These are phyloP conservation scores for Tyrannus savana DNA, from an alignment of 2,113 vertebrate genomes.

Conservation along the genomic window DNA sequence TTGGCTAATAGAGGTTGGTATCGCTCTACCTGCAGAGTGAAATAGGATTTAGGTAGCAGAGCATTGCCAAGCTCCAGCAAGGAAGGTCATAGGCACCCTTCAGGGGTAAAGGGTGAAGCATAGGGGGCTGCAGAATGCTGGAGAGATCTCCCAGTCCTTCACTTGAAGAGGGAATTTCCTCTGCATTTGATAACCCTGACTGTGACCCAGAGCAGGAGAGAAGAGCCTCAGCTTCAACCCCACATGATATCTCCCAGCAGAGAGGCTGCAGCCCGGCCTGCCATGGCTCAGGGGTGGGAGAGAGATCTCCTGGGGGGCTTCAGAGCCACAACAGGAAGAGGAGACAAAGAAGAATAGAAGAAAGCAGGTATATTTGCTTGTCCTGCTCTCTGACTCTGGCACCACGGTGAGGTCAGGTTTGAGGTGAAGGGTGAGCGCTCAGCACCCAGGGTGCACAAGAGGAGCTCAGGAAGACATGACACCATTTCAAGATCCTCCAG, in stretches of 20 bases:
- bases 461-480: too few species aligned
- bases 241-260: rapidly evolving
- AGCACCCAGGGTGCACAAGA: too few species aligned
- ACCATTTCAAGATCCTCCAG: too few species aligned
- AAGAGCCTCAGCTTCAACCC: background rate
- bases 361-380: too few species aligned
- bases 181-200: background rate
- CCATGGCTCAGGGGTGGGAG: background rate
- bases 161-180: background rate
- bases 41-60: background rate
- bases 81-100: background rate
- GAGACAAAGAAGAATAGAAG: too few species aligned
- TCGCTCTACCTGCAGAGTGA: too few species aligned
- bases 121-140: background rate
- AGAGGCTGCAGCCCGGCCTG: background rate
- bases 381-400: too few species aligned
- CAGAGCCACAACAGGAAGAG: too few species aligned
- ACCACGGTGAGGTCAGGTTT: too few species aligned
- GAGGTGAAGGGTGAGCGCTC: too few species aligned
- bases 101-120: background rate
- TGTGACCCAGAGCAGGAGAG: background rate
- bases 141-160: background rate
- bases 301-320: too few species aligned
- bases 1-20: too few species aligned
- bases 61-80: background rate